Evolutionary conservation across 2,113 vertebrate genomes (phyloP), one percentile per base, ranked within the genome.

Genomic region (Gymnogyps californianus): DNA sequence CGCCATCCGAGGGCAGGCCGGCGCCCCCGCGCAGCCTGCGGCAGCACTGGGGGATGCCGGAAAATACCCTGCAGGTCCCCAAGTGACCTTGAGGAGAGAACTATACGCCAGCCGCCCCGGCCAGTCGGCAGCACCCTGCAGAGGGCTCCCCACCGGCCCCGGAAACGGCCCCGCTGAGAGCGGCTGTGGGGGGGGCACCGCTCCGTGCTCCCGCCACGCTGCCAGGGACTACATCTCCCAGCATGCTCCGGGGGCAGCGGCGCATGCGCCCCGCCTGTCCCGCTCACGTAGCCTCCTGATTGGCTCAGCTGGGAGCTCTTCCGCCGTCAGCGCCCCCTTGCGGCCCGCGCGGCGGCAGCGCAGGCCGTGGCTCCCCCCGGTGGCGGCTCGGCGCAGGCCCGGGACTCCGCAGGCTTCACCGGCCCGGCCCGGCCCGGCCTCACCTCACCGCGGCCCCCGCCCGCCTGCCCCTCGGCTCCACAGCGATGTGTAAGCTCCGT

Each of bases 161-260:
- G 28, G 22, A 6, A 61, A 26, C 67, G 22, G 47, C 47, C 24
- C 16, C 20, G 24, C 42, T 4, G 25, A 47, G 34, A 29, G 57
- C 13, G 17, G 51, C 4, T 8, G 9, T 12, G 25, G 16, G 7
- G 16, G 6, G 6, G 2, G 4, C 8, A 15, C 8, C 4, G 8
- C 20, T 16, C 16, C 5, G 7, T 20, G 1, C 1, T 16, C 3
- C 15, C 14, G 3, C 12, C 5, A 5, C 4, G 6, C 49, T 10
- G 19, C 31, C 18, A 2, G 0, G 24, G n/a, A 81, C 94, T 85
- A 62, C 88, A 93, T 5, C 29, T 85, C 83, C 94, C 91, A 65
- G 75, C 46, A 67, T 93, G 79, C 83, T 21, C 11, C 57, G 62
- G 28, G 72, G 40, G 44, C n/a, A 9, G 36, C 3, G 1, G 52